Conservation (phyloP, 2,888 invertebrate species). For the Lapara coniferarum region DNA sequence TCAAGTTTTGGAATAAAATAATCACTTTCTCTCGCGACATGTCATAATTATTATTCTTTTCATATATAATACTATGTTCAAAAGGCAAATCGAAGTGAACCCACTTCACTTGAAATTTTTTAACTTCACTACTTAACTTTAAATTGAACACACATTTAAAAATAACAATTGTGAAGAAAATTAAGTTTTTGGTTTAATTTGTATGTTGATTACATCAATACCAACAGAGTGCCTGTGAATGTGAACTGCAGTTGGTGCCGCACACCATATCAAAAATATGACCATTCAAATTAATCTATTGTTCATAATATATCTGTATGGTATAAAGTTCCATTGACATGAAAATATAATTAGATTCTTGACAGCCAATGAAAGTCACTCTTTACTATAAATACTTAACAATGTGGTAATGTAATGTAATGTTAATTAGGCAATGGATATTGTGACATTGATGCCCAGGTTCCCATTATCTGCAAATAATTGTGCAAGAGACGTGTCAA, state of each 20-base stretch:
- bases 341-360: slow-evolving; percentile 48
- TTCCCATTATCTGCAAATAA: slow-evolving; percentile 99
- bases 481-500: slow-evolving; percentile 99
- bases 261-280: slow-evolving; percentile 11
- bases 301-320: slow-evolving; percentile 32
- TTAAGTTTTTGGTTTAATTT: slow-evolving; percentile 75
- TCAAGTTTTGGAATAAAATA: slow-evolving; percentile 74
- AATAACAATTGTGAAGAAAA: slow-evolving; percentile 59
- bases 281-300: slow-evolving; percentile 21
- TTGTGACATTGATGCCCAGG: slow-evolving; percentile 99
- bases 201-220: slow-evolving; percentile 18
- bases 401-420: slow-evolving; percentile 46
- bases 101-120: slow-evolving; percentile 56
- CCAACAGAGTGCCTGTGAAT: slow-evolving; percentile 17
- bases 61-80: slow-evolving; percentile 54
- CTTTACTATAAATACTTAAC: slow-evolving; percentile 36
- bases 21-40: slow-evolving; percentile 63
- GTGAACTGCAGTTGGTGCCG: neutral
- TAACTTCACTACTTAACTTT: slow-evolving; percentile 71
- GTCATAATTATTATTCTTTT: slow-evolving; percentile 57
- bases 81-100: slow-evolving; percentile 59
- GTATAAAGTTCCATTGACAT: slow-evolving; percentile 43
- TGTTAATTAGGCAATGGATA: slow-evolving; percentile 90
- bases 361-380: slow-evolving; percentile 51
- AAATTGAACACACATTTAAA: slow-evolving; percentile 79